Conservation (phyloP, 2,113 vertebrate species). For the Okapia johnstoni region DNA sequence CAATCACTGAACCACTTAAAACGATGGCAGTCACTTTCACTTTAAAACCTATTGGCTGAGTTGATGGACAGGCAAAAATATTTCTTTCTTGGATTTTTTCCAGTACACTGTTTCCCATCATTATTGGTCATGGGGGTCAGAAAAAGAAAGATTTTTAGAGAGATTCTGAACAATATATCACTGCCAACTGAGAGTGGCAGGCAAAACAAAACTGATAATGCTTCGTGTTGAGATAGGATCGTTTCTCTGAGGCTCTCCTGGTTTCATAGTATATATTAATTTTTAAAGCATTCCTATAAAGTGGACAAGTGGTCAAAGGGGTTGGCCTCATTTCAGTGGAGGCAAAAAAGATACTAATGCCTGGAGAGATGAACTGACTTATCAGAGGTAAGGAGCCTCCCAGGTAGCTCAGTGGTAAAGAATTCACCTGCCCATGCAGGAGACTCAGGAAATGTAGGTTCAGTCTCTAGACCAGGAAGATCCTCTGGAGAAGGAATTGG, state of each 20-base stretch:
- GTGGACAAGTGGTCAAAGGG: slow-evolving; percentile 22
- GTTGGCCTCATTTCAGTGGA: neutral
- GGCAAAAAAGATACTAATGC: neutral
- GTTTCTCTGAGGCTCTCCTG: neutral
- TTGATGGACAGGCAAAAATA: slow-evolving; percentile 28
- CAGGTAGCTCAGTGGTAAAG: neutral
- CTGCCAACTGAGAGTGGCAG: slow-evolving; percentile 19
- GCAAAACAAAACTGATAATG: slow-evolving; percentile 37
- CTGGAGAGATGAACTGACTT: neutral
- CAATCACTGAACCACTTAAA: neutral
- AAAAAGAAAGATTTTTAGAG: slow-evolving; percentile 35
- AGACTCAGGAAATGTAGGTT: neutral
- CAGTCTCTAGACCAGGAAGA: neutral
- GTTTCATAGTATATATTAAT: slow-evolving; percentile 56
- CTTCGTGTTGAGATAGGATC: neutral
- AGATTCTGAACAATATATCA: slow-evolving; percentile 45
- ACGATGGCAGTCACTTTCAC: neutral
- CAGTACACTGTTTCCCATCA: neutral
- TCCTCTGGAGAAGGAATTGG: neutral
- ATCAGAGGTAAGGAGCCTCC: neutral
- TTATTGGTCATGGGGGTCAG: neutral
- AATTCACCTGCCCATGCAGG: neutral
- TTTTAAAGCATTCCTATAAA: slow-evolving; percentile 50
- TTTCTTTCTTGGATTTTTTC: slow-evolving; percentile 21
- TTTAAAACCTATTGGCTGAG: neutral